These are phyloP conservation scores for Empis stercorea DNA, from an alignment of 2,888 invertebrate genomes.

Conservation along the genomic window DNA sequence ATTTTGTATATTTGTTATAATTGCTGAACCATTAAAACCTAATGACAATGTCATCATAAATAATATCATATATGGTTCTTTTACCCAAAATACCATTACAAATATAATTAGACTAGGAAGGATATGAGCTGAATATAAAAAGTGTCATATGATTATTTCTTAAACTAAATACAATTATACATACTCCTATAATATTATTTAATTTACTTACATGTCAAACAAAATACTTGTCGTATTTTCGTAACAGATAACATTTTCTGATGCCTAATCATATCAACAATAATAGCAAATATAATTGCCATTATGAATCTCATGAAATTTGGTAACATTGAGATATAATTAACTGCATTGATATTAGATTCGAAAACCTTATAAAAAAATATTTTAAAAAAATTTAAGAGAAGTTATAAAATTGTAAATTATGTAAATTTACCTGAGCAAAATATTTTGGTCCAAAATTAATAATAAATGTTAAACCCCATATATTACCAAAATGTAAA, in stretches of 20 bases:
- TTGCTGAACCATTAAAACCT: conserved; percentile 49
- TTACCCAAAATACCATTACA: conserved; percentile 45
- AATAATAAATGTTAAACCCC: conserved; percentile 63
- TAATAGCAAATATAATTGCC: conserved; percentile 56
- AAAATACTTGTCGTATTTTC: conserved; percentile 51
- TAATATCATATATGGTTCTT: conserved; percentile 48
- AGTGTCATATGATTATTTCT: too few species aligned
- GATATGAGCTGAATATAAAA: conserved; percentile 42
- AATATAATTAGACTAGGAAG: conserved; percentile 43
- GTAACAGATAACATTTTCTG: conserved; percentile 39
- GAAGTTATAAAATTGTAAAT: not conserved
- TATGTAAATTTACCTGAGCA: conserved; percentile 39
- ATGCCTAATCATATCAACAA: conserved; percentile 49
- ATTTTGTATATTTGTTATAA: conserved; percentile 47
- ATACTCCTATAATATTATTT: too few species aligned
- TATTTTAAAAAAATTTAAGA: not conserved
- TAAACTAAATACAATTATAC: too few species aligned
- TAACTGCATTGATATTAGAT: conserved; percentile 56
- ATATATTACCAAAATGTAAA: conserved; percentile 62
- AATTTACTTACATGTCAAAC: conserved; percentile 42
- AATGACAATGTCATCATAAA: conserved; percentile 53
- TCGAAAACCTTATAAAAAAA: conserved; percentile 40
- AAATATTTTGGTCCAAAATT: conserved; percentile 65
- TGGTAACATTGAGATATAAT: conserved; percentile 54
- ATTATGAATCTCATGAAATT: conserved; percentile 54